Evolutionary conservation across 1,140 invertebrate genomes (phyloP).

Genomic region (Aphis gossypii): DNA sequence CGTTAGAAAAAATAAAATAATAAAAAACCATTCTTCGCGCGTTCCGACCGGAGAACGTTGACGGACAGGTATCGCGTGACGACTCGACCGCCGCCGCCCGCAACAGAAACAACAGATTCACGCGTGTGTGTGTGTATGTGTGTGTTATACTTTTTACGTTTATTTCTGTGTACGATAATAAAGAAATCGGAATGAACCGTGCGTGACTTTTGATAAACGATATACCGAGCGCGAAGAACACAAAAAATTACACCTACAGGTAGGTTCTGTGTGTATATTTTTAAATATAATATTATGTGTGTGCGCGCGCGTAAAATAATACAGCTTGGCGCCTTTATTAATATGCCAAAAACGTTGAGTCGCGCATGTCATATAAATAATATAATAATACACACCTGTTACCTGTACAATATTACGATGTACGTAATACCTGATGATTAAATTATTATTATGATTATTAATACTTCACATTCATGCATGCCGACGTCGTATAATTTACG

Average conservation of each 20-base stretch:
- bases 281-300: background rate
- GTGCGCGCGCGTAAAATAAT: background rate
- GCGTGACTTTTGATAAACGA: constrained; percentile 1
- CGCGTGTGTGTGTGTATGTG: background rate
- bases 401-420: background rate
- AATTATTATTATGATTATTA: background rate
- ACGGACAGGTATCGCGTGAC: constrained; percentile 3
- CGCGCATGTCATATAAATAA: background rate
- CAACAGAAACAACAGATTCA: constrained; percentile 3
- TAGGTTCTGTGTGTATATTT: background rate
- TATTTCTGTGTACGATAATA: background rate
- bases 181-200: constrained; percentile 4
- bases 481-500: background rate
- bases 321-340: background rate
- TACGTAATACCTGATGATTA: background rate
- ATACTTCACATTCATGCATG: background rate
- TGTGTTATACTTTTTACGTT: constrained; percentile 4
- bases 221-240: background rate
- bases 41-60: background rate
- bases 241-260: background rate
- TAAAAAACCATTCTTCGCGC: background rate
- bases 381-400: constrained; percentile 16
- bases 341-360: constrained; percentile 7
- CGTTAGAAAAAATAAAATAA: background rate
- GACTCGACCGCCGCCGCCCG: background rate